These are phyloP conservation scores for Hydrozoanthus tunicans DNA, from an alignment of 64 coral and sea anemone species.

Conservation along the genomic window DNA sequence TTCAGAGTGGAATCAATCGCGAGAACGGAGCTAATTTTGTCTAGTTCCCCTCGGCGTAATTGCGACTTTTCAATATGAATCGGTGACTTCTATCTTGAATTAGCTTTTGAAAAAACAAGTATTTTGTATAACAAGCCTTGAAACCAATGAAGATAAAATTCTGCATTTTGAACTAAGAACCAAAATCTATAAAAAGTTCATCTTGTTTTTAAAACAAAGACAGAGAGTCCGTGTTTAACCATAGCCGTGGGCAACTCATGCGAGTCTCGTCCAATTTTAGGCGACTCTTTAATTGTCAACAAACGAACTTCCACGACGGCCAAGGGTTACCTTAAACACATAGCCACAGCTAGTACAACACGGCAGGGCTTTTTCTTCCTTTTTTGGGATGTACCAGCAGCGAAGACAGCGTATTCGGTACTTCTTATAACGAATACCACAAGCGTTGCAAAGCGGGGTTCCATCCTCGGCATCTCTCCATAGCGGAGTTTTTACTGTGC, in stretches of 20 bases:
- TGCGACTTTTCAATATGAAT: too few relatives aligned
- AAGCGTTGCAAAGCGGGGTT: constrained; percentile 94
- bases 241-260: not conserved
- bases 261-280: not conserved
- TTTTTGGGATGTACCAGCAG: constrained; percentile 99
- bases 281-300: constrained; percentile 4
- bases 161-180: not conserved
- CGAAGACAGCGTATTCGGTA: constrained; percentile 90
- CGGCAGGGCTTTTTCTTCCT: constrained; percentile 93
- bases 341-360: constrained; percentile 86
- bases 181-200: not conserved
- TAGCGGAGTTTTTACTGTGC: constrained; percentile 83
- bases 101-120: not conserved
- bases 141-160: not conserved
- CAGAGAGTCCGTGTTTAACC: not conserved
- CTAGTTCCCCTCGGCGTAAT: too few relatives aligned
- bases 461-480: constrained; percentile 99
- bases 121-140: not conserved
- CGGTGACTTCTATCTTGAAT: not conserved
- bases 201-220: not conserved
- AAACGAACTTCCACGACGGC: constrained; percentile 42
- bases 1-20: too few relatives aligned
- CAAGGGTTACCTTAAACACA: constrained; percentile 71
- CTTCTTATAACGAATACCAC: constrained; percentile 98
- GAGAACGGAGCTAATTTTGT: too few relatives aligned